Conservation (phyloP, 2,888 invertebrate genomes). For the Ochlodes sylvanus region DNA sequence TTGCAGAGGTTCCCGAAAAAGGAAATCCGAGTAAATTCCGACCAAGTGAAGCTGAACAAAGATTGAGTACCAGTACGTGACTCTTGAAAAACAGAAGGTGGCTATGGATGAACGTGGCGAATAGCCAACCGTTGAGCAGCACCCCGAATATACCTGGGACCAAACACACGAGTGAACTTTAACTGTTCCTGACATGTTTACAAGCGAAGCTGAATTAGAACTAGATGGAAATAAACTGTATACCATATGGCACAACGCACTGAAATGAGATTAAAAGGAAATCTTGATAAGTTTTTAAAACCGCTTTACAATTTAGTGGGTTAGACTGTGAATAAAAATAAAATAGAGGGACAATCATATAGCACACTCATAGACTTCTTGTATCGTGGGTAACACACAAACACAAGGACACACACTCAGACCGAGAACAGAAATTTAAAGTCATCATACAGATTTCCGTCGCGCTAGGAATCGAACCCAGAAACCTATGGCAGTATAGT, state of each 20-base stretch:
- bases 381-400: no score
- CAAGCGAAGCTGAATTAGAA: constrained; percentile 9
- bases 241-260: background rate
- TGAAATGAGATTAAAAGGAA: background rate
- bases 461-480: no score
- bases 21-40: constrained; percentile 82
- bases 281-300: no score
- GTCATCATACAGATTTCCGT: no score
- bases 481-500: no score
- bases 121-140: constrained; percentile 84
- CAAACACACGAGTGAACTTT: constrained; percentile 43
- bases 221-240: background rate
- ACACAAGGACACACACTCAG: no score
- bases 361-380: no score
- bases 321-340: no score
- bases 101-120: constrained; percentile 82
- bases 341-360: no score
- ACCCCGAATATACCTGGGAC: constrained; percentile 81
- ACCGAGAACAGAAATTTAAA: no score
- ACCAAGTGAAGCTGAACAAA: constrained; percentile 81
- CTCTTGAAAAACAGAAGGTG: constrained; percentile 81
- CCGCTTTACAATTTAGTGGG: no score
- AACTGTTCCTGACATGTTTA: constrained; percentile 25
- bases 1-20: constrained; percentile 81
- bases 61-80: constrained; percentile 82